phyloP scores from a whole-genome alignment of 2,888 invertebrate species.

The Perizoma affinitatum region DNA sequence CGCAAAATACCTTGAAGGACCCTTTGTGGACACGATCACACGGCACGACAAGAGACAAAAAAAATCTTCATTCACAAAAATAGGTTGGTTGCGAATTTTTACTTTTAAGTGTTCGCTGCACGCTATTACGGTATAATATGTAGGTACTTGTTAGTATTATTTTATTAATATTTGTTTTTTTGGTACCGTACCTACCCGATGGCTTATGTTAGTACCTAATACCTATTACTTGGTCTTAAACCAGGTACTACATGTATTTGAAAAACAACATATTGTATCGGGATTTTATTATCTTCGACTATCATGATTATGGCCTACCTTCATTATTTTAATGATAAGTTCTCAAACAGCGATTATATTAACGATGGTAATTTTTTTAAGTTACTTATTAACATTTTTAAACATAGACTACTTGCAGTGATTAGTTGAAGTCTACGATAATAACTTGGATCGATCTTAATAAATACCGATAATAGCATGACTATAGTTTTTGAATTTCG shows the following conservation, averaged over 20 bases:
- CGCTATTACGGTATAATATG: constrained; percentile 17
- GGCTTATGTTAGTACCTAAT: too few relatives aligned
- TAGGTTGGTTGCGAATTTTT: constrained; percentile 76
- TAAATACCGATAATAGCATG: constrained; percentile 37
- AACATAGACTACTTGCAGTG: constrained; percentile 7
- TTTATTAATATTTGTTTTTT: constrained; percentile 3
- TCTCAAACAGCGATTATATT: constrained; percentile 5
- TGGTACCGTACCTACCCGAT: too few relatives aligned
- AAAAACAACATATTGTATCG: too few relatives aligned
- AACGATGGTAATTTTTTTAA: constrained; percentile 12
- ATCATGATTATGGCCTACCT: neutral
- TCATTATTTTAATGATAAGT: constrained; percentile 2
- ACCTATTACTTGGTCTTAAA: too few relatives aligned
- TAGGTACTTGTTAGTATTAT: constrained; percentile 1
- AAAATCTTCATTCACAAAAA: constrained; percentile 80
- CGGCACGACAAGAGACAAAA: constrained; percentile 58
- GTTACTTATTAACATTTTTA: constrained; percentile 17
- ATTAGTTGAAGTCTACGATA: constrained; percentile 9
- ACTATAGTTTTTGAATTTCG: constrained; percentile 47
- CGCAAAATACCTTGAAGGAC: constrained; percentile 77
- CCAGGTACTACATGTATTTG: too few relatives aligned
- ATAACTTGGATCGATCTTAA: constrained; percentile 17
- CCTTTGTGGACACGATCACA: constrained; percentile 65
- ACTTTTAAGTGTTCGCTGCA: constrained; percentile 23
- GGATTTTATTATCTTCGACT: neutral